A percentile compares a stretch with the other conserved stretches of the same genome.
These are phyloP conservation scores for Hippocampus zosterae DNA, from an alignment of 2,113 vertebrate species.

Conservation along the genomic window DNA sequence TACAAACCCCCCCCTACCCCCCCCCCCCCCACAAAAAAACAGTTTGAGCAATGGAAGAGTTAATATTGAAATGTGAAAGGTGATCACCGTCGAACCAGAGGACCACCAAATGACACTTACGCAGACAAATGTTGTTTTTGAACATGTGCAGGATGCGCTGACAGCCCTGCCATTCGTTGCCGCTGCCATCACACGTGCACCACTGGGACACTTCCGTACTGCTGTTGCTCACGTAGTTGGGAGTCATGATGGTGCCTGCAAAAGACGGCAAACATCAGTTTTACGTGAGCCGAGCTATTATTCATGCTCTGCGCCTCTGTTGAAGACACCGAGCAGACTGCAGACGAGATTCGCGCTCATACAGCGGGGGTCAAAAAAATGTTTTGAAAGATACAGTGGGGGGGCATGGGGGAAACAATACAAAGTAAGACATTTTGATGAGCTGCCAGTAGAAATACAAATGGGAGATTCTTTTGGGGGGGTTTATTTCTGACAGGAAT, in stretches of 20 bases:
- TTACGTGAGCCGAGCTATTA: background rate
- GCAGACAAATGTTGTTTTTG: slow-evolving; percentile 84
- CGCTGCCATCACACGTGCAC: slow-evolving; percentile 90
- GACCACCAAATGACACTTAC: slow-evolving; percentile 71
- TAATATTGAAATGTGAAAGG: background rate
- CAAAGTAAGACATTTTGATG: slow-evolving; percentile 8
- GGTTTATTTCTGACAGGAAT: slow-evolving; percentile 13
- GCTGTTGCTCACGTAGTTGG: slow-evolving; percentile 90
- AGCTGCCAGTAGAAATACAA: slow-evolving; percentile 15
- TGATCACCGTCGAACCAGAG: background rate
- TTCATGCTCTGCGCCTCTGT: slow-evolving; percentile 20
- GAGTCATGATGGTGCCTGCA: slow-evolving; percentile 91
- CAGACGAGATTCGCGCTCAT: slow-evolving; percentile 17
- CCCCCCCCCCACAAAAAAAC: background rate
- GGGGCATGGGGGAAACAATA: no score
- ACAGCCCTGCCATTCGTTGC: slow-evolving; percentile 87
- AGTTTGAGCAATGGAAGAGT: background rate
- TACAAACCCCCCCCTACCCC: no score
- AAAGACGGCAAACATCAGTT: slow-evolving; percentile 8
- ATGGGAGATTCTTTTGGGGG: slow-evolving; percentile 9
- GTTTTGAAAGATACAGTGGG: slow-evolving; percentile 17
- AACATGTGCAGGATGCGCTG: slow-evolving; percentile 83
- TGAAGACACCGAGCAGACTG: slow-evolving; percentile 3
- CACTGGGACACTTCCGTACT: slow-evolving; percentile 85
- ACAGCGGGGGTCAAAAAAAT: background rate